Evolutionary conservation across 2,888 invertebrate genomes (phyloP).

Genomic region (Argynnis bischoffii): DNA sequence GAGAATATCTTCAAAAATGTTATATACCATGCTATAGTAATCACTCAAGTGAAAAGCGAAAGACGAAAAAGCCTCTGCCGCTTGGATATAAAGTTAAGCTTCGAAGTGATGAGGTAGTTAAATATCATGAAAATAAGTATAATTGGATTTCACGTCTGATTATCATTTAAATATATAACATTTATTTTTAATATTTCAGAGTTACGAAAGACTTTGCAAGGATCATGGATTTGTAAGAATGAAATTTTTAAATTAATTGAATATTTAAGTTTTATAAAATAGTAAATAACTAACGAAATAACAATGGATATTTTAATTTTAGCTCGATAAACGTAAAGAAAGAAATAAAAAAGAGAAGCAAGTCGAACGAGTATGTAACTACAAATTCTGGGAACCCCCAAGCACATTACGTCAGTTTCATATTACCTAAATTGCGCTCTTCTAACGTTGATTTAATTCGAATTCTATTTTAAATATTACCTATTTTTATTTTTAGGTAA

Average conservation of each 20-base stretch:
- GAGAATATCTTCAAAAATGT: slow-evolving; percentile 61
- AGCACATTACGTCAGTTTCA: slow-evolving; percentile 61
- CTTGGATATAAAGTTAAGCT: slow-evolving; percentile 62
- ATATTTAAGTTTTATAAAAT: not conserved
- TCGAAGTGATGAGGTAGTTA: slow-evolving; percentile 53
- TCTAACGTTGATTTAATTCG: slow-evolving; percentile 9
- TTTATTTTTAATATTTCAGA: slow-evolving; percentile 52
- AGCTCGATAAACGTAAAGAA: slow-evolving; percentile 64
- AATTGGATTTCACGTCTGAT: not conserved
- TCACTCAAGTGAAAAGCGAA: slow-evolving; percentile 41
- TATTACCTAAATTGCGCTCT: slow-evolving; percentile 6
- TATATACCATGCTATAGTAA: slow-evolving; percentile 53
- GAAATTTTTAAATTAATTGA: not conserved
- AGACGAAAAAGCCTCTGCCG: slow-evolving; percentile 47
- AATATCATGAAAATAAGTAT: not conserved
- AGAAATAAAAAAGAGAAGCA: slow-evolving; percentile 58
- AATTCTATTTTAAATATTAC: not conserved
- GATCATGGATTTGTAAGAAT: slow-evolving; percentile 59
- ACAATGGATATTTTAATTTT: not conserved
- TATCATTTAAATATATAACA: not conserved
- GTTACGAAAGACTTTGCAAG: slow-evolving; percentile 57
- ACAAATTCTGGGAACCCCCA: slow-evolving; percentile 75
- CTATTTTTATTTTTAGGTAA: slow-evolving; percentile 54
- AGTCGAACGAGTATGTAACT: slow-evolving; percentile 59
- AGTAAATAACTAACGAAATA: not conserved